phyloP scores from a whole-genome alignment of 2,797 vertebrate species.

The Threskiornis aethiopicus region DNA sequence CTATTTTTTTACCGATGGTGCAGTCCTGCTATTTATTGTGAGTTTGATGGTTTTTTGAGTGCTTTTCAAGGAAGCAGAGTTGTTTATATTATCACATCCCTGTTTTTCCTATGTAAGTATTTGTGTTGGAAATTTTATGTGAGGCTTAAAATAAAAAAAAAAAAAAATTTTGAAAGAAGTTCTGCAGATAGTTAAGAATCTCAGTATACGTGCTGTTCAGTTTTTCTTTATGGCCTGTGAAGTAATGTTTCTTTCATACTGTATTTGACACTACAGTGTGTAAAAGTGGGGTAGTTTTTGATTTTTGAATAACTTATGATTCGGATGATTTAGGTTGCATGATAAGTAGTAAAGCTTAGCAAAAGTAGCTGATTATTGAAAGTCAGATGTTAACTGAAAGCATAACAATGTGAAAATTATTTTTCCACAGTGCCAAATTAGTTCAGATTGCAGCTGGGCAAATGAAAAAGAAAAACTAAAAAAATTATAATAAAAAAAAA shows the following conservation, averaged over 20 bases:
- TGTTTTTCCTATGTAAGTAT: neutral
- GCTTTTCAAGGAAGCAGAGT: neutral
- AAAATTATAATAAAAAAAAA: neutral
- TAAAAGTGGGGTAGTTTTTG: neutral
- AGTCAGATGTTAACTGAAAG: neutral
- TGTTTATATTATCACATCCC: neutral
- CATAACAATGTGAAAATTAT: neutral
- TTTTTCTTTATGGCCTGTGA: neutral
- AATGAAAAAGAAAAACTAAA: neutral
- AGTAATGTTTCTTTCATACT: neutral
- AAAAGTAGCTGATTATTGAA: neutral
- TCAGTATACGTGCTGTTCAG: neutral
- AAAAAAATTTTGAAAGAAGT: neutral
- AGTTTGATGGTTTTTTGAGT: neutral
- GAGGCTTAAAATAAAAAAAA: neutral
- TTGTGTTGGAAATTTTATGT: neutral
- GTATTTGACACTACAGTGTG: neutral
- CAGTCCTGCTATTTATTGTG: neutral
- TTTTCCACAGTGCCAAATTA: neutral
- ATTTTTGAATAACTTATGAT: neutral
- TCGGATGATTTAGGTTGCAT: neutral
- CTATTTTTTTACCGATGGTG: accelerated
- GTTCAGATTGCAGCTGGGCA: neutral
- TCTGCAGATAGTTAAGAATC: neutral
- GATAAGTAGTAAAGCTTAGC: neutral